phyloP scores from a whole-genome alignment of 92 coral and sea anemone genomes.

The Zoanthus sansibaricus region DNA sequence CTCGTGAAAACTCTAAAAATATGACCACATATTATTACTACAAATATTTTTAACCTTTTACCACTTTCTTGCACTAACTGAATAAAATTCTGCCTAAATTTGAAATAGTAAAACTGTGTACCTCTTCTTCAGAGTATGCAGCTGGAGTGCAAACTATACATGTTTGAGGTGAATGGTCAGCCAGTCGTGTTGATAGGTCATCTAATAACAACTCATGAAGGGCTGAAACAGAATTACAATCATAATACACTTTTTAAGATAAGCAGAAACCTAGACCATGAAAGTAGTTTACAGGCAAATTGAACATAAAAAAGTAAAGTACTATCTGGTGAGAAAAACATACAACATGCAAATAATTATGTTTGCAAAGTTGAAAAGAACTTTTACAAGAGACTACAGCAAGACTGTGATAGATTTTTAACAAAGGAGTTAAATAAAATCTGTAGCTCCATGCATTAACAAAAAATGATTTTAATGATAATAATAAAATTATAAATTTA shows the following conservation, averaged over 20 bases:
- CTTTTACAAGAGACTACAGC: too few relatives aligned
- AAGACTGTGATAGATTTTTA: too few relatives aligned
- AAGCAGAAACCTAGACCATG: neutral
- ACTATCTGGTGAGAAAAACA: too few relatives aligned
- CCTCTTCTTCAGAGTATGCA: slow-evolving; percentile 93
- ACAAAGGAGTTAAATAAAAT: too few relatives aligned
- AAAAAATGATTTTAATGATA: too few relatives aligned
- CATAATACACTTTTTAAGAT: neutral
- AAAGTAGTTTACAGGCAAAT: too few relatives aligned
- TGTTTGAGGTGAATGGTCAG: slow-evolving; percentile 84
- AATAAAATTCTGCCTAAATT: neutral
- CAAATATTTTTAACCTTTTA: neutral
- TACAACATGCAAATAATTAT: too few relatives aligned
- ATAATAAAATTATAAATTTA: too few relatives aligned
- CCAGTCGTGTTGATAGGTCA: slow-evolving; percentile 78
- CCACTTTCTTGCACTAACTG: neutral
- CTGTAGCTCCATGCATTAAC: too few relatives aligned
- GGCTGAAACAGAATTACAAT: slow-evolving; percentile 54
- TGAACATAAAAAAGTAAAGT: too few relatives aligned
- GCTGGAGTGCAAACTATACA: slow-evolving; percentile 94
- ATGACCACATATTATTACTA: neutral
- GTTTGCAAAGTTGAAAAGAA: too few relatives aligned
- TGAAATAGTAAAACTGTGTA: neutral
- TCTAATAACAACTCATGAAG: slow-evolving; percentile 92
- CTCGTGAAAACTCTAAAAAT: slow-evolving; percentile 82